Conservation (phyloP, 1,140 invertebrate genomes). For the Callitettix versicolor region DNA sequence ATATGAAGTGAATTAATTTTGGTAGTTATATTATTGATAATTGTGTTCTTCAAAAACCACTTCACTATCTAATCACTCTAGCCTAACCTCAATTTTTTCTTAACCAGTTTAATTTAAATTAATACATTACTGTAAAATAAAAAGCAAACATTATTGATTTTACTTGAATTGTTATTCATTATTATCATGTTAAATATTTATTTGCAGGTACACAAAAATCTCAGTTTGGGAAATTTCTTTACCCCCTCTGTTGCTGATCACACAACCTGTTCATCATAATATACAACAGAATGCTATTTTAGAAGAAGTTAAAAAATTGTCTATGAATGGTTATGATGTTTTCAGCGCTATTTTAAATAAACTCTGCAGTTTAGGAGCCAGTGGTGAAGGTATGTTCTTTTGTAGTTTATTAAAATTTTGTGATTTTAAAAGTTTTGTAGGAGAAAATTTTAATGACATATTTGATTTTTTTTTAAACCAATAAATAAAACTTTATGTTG, state of each 20-base stretch:
- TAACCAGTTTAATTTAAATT: too few relatives aligned
- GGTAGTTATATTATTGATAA: too few relatives aligned
- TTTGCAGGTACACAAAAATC: constrained; percentile 49
- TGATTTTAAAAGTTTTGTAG: neutral
- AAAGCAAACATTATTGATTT: too few relatives aligned
- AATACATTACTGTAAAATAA: too few relatives aligned
- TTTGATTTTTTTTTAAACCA: too few relatives aligned
- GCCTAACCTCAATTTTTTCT: too few relatives aligned
- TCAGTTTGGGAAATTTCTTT: constrained; percentile 62
- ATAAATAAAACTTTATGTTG: neutral
- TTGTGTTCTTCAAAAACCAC: too few relatives aligned
- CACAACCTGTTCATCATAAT: constrained; percentile 36
- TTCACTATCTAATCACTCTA: too few relatives aligned
- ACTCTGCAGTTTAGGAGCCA: constrained; percentile 18
- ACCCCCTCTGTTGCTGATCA: constrained; percentile 47
- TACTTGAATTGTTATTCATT: too few relatives aligned
- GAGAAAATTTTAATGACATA: neutral
- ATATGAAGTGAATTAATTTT: too few relatives aligned
- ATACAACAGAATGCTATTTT: constrained; percentile 41
- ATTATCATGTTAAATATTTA: too few relatives aligned
- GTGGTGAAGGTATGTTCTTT: constrained; percentile 10
- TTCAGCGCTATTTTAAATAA: constrained; percentile 43
- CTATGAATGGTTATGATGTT: constrained; percentile 58
- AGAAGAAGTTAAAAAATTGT: constrained; percentile 56
- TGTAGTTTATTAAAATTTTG: neutral